Base-by-base conservation (phyloP, 2,888 invertebrate species). In the Eulithis prunata region DNA sequence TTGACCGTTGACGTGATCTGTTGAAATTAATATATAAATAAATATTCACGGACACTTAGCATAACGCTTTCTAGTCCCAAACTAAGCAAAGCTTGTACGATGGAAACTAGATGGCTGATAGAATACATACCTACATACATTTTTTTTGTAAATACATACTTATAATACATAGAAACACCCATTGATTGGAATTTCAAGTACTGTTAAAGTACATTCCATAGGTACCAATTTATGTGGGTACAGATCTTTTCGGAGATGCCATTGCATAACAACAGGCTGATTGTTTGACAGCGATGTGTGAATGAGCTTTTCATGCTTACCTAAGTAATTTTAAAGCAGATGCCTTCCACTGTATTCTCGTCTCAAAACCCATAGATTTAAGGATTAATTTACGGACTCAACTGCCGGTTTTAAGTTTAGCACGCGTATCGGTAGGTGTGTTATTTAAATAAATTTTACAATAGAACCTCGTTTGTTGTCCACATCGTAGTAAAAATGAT, bases 241-340 rank as follows among this genome's bases (percentile, higher is more conserved):
- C 45, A 54, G 43, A 46, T 49, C 57, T 57, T 62, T 62, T 59
- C 21, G 57, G 49, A 64, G 60, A 65, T 57, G 38, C 32, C 14
- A 49, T 64, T 66, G 54, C 69, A 68, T 59, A 58, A 66, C 53
- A 64, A 70, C 67, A 41, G 52, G 57, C 45, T 57, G 56, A 66
- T 70, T 71, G 71, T 70, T 70, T 71, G 64, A 62, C 64, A 52
- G 56, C 58, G 57, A 60, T 66, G 70, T 71, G 68, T 68, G 62
- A 71, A 69, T 66, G 52, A 65, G 70, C 65, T 70, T 70, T 73
- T 71, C 58, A 60, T 58, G 65, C 57, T 63, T 52, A 55, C 53
- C 36, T 52, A 55, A 4, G 13, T 21, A 45, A 6, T 38, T 52
- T 46, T 21, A n/a, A 21, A 41, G 8, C 5, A 6, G 3, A 10